Evolutionary conservation across 2,797 vertebrate genomes (phyloP).

Genomic region (Sebastiscus albofasciatus): DNA sequence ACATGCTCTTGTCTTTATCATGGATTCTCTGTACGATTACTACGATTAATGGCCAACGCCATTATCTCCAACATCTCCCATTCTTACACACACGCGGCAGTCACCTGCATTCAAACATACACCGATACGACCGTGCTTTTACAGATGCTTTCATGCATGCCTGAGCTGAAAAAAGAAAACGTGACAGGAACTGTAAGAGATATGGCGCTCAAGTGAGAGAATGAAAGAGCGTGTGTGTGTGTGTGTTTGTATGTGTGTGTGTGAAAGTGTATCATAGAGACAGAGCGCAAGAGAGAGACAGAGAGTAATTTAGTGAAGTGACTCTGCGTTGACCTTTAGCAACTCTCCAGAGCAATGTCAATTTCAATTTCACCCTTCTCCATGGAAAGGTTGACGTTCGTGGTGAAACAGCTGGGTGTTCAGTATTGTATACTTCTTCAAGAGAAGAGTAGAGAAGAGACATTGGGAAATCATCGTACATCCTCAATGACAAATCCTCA

Average conservation of each 20-base stretch:
- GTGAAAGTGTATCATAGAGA: background rate
- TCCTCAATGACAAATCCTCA: slow-evolving; percentile 21
- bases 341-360: slow-evolving; percentile 61
- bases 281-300: slow-evolving; percentile 12
- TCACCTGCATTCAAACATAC: background rate
- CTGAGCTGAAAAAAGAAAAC: slow-evolving; percentile 12
- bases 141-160: background rate
- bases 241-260: background rate
- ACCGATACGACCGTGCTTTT: background rate
- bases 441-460: background rate
- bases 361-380: slow-evolving; percentile 63
- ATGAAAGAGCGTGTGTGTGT: background rate
- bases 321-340: slow-evolving; percentile 66
- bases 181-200: slow-evolving; percentile 1
- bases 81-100: background rate
- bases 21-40: background rate
- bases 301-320: slow-evolving; percentile 63
- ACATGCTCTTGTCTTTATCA: background rate
- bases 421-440: slow-evolving; percentile 9
- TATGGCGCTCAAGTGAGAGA: background rate
- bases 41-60: background rate
- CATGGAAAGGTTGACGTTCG: slow-evolving; percentile 28
- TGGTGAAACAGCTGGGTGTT: slow-evolving; percentile 38
- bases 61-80: background rate
- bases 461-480: background rate